Evolutionary conservation across 1,140 invertebrate genomes (phyloP), one percentile per base, ranked within the genome.

Genomic region (Aphelinus certus): DNA sequence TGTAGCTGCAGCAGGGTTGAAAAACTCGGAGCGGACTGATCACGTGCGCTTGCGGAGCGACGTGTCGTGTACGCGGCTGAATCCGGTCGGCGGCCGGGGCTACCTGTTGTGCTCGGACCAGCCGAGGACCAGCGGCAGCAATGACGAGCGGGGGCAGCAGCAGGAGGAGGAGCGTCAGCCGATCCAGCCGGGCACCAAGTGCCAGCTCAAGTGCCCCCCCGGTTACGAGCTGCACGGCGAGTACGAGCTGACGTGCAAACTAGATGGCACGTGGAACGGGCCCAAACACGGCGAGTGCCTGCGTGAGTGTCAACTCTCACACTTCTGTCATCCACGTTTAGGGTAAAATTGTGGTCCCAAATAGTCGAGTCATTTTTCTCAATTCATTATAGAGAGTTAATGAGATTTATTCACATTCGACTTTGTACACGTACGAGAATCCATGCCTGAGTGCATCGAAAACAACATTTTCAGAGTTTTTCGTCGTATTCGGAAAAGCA

Each of bases 151-250:
- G 43, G 49, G 47, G 5, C 60, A 76, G n/a, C 7, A 9, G 43
- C 45, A 60, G 3, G 65, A 75, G 10, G 58, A 10, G 3, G 65
- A 57, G 3, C 2, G 55, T 1, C 10, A n/a, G 76, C 81, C 62
- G 82, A 87, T 84, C 83, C n/a, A 82, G n/a, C 86, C 87, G 7
- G 84, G 87, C 51, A 86, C 87, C 53, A 86, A 88, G 71, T 89
- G 88, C 77, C 84, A 81, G 71, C 82, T 89, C 56, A 85, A 86
- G 68, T 89, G 88, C 81, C 88, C 87, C 48, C 79, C 75, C 48
- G 84, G 85, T 45, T 89, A 87, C 75, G 81, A 86, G 71, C 80
- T 88, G 51, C 83, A 81, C 67, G 88, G 87, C 58, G 86, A 86
- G 70, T 89, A 87, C 79, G 84, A 87, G 73, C 80, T 87, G 26